Evolutionary conservation across 1,140 invertebrate genomes (phyloP).

Genomic region (Campoletis sonorensis): DNA sequence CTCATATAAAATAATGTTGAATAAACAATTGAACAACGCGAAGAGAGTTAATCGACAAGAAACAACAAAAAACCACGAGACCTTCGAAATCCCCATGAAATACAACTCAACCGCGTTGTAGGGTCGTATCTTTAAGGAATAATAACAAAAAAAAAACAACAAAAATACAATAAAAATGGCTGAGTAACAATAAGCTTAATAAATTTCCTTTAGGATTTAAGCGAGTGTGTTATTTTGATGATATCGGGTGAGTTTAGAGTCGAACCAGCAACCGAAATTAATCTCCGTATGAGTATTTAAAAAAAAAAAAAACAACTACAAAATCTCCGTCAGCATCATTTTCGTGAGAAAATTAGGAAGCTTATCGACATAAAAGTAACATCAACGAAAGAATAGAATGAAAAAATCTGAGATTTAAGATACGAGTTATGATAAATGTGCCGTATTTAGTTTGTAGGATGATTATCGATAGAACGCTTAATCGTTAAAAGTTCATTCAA

Average conservation of each 20-base stretch:
- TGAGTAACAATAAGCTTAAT: conserved; percentile 12
- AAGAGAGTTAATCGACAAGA: not conserved
- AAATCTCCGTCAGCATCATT: too few relatives aligned
- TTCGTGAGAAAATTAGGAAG: not conserved
- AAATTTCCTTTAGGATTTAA: not conserved
- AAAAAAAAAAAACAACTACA: too few relatives aligned
- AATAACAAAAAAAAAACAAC: too few relatives aligned
- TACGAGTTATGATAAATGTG: too few relatives aligned
- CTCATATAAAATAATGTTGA: too few relatives aligned
- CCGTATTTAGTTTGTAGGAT: too few relatives aligned
- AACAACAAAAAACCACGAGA: conserved; percentile 18
- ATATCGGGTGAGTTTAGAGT: not conserved
- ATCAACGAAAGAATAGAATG: too few relatives aligned
- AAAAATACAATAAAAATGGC: not conserved
- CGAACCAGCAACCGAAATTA: not conserved
- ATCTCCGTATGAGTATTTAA: not conserved
- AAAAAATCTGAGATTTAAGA: too few relatives aligned
- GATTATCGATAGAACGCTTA: too few relatives aligned
- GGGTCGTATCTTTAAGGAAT: not conserved
- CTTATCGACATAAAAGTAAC: too few relatives aligned
- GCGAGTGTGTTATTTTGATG: not conserved
- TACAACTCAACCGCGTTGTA: not conserved
- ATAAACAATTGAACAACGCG: too few relatives aligned
- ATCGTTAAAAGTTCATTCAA: too few relatives aligned
- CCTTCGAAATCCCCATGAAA: not conserved